A percentile compares a stretch with the other conserved stretches of the same genome.
Conservation (phyloP, 2,888 invertebrate genomes). For the Dioctria linearis region DNA sequence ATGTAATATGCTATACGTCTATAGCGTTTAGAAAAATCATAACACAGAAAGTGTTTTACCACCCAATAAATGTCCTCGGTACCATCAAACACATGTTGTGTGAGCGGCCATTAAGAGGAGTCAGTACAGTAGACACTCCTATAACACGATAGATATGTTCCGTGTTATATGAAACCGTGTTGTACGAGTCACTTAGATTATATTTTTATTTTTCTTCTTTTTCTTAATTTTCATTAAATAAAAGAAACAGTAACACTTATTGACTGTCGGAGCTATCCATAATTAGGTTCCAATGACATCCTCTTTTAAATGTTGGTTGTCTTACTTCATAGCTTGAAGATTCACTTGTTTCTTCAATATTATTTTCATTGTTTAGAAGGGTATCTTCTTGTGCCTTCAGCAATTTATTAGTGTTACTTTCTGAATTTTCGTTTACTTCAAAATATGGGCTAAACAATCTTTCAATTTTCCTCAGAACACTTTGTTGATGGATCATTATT, state of each 20-base stretch:
- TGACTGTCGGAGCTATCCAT: slow-evolving; percentile 21
- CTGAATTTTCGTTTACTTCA: slow-evolving; percentile 28
- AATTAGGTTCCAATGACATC: slow-evolving; percentile 37
- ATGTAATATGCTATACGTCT: no score
- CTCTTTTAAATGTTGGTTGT: slow-evolving; percentile 7
- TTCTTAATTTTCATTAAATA: slow-evolving; percentile 20
- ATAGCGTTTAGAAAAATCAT: no score
- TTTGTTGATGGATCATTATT: slow-evolving; percentile 42
- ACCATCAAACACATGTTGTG: no score
- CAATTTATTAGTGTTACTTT: slow-evolving; percentile 32
- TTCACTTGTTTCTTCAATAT: slow-evolving; percentile 30
- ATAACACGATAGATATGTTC: no score
- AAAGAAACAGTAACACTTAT: slow-evolving; percentile 10
- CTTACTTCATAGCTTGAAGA: slow-evolving; percentile 8
- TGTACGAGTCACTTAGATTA: no score
- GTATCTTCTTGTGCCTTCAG: slow-evolving; percentile 33
- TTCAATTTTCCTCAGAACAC: slow-evolving; percentile 33
- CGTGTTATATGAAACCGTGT: no score
- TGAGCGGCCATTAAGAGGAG: no score
- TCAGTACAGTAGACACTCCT: no score
- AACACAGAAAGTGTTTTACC: no score
- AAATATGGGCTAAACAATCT: slow-evolving; percentile 38
- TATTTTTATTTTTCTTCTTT: no score
- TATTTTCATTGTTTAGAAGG: slow-evolving; percentile 43
- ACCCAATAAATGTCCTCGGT: no score